Percentiles rank a stretch among this genome's conserved stretches.
phyloP scores from a whole-genome alignment of 2,113 vertebrate species.

The Falcunculus frontatus region DNA sequence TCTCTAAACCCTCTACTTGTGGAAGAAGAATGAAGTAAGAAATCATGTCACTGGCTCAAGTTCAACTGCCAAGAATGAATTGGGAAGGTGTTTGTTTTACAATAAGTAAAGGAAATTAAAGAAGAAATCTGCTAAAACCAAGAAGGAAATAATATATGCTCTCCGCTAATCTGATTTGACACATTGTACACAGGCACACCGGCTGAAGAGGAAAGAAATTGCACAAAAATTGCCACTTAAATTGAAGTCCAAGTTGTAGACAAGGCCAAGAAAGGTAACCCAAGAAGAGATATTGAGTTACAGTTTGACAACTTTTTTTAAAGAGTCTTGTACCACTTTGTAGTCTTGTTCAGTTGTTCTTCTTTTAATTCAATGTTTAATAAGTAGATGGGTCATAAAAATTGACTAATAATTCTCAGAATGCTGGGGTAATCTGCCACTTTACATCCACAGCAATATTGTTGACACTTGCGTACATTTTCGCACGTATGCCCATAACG shows the following conservation, averaged over 20 bases:
- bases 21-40: not conserved
- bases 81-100: not conserved
- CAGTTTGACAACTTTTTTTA: not conserved
- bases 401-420: not conserved
- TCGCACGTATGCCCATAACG: not conserved
- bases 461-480: fast-evolving
- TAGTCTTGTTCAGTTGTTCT: not conserved
- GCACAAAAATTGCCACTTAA: not conserved
- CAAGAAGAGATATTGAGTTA: not conserved
- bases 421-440: not conserved
- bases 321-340: not conserved
- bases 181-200: not conserved
- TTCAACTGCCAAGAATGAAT: not conserved
- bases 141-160: not conserved
- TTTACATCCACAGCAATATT: not conserved
- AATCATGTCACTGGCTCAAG: not conserved
- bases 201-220: not conserved
- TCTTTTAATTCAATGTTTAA: not conserved
- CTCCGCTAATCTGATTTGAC: not conserved
- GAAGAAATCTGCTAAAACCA: not conserved
- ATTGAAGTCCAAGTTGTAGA: not conserved
- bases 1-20: not conserved
- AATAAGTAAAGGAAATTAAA: not conserved
- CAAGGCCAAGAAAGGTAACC: not conserved
- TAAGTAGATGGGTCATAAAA: not conserved